These are phyloP conservation scores for Myrmecobius fasciatus DNA, from an alignment of 2,113 vertebrate species.

Conservation along the genomic window DNA sequence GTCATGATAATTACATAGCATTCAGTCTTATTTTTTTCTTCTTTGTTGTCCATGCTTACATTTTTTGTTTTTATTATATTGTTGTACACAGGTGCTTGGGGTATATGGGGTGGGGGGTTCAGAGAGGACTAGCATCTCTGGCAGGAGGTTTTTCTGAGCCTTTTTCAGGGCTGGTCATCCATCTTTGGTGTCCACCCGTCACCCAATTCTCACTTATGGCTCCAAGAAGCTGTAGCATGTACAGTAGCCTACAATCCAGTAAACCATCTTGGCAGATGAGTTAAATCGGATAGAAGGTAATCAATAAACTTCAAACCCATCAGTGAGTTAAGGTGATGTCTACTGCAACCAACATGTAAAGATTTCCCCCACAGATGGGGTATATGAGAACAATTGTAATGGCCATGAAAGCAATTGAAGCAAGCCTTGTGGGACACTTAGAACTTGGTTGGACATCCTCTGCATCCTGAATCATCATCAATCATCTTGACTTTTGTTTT, in stretches of 20 bases:
- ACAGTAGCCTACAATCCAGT: background rate
- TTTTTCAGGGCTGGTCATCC: background rate
- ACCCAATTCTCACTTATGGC: background rate
- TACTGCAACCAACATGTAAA: background rate
- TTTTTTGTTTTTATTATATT: background rate
- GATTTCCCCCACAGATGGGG: background rate
- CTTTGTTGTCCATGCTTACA: background rate
- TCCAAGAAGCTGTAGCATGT: background rate
- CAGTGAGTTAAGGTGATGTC: background rate
- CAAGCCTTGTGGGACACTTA: background rate
- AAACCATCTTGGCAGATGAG: background rate
- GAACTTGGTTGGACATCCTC: background rate
- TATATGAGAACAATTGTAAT: background rate
- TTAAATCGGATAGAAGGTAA: background rate
- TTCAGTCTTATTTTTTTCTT: background rate
- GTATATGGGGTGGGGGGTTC: too few relatives aligned
- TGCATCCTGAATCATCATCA: too few relatives aligned
- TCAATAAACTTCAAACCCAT: background rate
- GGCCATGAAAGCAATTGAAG: background rate
- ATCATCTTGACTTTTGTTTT: too few relatives aligned
- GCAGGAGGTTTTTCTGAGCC: background rate
- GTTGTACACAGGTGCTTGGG: background rate
- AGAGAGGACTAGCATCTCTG: background rate
- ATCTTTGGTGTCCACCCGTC: background rate
- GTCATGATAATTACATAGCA: background rate